A percentile compares a stretch with the other conserved stretches of the same genome.
These are phyloP conservation scores for Eutolmus rufibarbis DNA, from an alignment of 2,888 invertebrate genomes.

Conservation along the genomic window DNA sequence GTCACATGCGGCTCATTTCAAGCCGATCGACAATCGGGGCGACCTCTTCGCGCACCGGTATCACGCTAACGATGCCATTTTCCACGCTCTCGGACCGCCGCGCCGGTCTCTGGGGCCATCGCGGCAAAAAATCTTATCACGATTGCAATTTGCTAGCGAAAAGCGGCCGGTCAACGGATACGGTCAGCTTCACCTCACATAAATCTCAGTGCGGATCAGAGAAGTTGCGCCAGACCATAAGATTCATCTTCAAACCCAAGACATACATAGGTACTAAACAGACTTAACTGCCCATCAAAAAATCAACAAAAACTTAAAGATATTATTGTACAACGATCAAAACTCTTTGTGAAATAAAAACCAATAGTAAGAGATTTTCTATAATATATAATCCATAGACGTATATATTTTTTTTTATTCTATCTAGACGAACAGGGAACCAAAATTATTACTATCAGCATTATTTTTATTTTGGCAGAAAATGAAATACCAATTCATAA, in stretches of 20 bases:
- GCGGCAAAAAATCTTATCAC: not conserved
- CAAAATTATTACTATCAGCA: too few species aligned
- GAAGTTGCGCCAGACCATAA: not conserved
- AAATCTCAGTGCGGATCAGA: not conserved
- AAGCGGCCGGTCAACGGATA: not conserved
- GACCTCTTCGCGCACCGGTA: conserved; percentile 1
- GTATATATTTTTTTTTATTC: too few species aligned
- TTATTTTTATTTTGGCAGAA: too few species aligned
- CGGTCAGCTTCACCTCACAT: not conserved
- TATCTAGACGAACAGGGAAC: too few species aligned
- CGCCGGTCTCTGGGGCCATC: not conserved
- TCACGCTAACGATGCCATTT: not conserved
- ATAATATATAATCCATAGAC: too few species aligned
- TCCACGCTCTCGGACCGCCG: not conserved
- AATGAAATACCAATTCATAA: too few species aligned
- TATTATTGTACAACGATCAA: too few species aligned
- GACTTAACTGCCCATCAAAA: not conserved
- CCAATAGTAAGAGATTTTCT: too few species aligned
- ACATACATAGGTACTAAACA: not conserved
- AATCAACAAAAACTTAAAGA: not conserved
- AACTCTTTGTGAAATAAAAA: not conserved
- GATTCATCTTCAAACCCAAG: not conserved
- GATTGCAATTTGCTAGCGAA: conserved; percentile 1
- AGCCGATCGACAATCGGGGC: not conserved
- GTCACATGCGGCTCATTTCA: conserved; percentile 29